A percentile compares a stretch with the other conserved stretches of the same genome.
phyloP scores from a whole-genome alignment of 2,797 vertebrate genomes.

The Sebastiscus tertius region DNA sequence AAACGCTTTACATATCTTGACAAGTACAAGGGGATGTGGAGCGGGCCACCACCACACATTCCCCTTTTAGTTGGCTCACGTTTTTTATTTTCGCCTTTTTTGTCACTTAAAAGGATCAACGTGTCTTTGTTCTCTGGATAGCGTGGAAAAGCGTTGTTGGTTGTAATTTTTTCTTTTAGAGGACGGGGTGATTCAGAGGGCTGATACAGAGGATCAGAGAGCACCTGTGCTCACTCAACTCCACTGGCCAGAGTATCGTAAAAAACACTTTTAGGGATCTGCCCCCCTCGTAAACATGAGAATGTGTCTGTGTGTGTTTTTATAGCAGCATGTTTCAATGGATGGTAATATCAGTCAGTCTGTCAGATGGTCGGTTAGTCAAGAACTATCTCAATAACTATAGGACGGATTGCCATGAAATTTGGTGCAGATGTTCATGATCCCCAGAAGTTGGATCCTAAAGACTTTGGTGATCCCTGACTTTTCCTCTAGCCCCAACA shows the following conservation, averaged over 20 bases:
- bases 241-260: constrained; percentile 2
- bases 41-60: constrained; percentile 59
- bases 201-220: constrained; percentile 21
- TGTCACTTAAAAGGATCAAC: constrained; percentile 65
- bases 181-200: constrained; percentile 22
- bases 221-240: constrained; percentile 50
- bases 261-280: constrained; percentile 8
- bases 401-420: background rate
- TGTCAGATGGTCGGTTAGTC: background rate
- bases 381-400: background rate
- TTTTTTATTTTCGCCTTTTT: constrained; percentile 58
- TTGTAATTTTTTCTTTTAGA: constrained; percentile 22
- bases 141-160: constrained; percentile 53
- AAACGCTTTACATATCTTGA: constrained; percentile 70
- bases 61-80: constrained; percentile 55
- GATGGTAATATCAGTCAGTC: accelerated
- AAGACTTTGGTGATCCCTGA: background rate
- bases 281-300: background rate
- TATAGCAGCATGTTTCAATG: background rate
- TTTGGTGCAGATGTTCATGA: background rate
- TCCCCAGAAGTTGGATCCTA: background rate
- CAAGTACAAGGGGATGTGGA: constrained; percentile 75
- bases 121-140: constrained; percentile 70
- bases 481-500: background rate
- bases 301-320: constrained; percentile 1